These are phyloP conservation scores for Leguminivora glycinivorella DNA, from an alignment of 1,140 invertebrate genomes.

Conservation along the genomic window DNA sequence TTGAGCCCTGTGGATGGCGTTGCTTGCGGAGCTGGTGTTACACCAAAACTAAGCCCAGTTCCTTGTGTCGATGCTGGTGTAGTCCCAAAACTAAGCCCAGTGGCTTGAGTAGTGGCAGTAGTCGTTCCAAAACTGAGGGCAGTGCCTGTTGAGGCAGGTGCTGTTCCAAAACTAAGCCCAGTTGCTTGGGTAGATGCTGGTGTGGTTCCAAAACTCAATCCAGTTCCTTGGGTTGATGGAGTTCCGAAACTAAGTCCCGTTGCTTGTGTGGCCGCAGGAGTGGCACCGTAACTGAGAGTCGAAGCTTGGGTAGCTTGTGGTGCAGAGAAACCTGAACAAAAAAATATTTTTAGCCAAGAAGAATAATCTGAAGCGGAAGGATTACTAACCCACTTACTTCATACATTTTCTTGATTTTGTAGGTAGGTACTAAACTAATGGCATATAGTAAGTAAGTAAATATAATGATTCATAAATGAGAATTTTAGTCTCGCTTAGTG, in stretches of 20 bases:
- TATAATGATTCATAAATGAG: too few species aligned
- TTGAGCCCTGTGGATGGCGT: background rate
- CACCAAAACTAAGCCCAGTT: slow-evolving; percentile 36
- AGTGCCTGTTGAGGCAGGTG: slow-evolving; percentile 21
- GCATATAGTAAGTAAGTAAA: too few species aligned
- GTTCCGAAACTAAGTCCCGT: slow-evolving; percentile 24
- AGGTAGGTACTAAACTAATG: too few species aligned
- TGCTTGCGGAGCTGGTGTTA: slow-evolving; percentile 7
- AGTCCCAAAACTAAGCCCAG: slow-evolving; percentile 50
- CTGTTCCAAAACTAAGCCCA: slow-evolving; percentile 39
- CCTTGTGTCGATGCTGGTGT: slow-evolving; percentile 36
- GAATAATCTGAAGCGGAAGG: background rate
- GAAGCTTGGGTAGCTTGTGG: slow-evolving; percentile 20
- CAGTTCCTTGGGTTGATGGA: slow-evolving; percentile 29
- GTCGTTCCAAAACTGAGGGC: slow-evolving; percentile 43
- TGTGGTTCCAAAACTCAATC: slow-evolving; percentile 24
- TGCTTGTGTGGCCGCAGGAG: background rate
- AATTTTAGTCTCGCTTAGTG: too few species aligned
- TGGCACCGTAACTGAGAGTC: background rate
- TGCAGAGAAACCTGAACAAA: background rate
- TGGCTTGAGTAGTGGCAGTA: slow-evolving; percentile 35
- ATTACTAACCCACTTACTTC: background rate
- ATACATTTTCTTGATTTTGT: background rate
- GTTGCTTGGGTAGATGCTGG: slow-evolving; percentile 30
- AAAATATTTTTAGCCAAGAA: background rate